A percentile compares a stretch with the other conserved stretches of the same genome.
Conservation (phyloP, 2,888 invertebrate genomes). For the Heterodera filipjevi region DNA sequence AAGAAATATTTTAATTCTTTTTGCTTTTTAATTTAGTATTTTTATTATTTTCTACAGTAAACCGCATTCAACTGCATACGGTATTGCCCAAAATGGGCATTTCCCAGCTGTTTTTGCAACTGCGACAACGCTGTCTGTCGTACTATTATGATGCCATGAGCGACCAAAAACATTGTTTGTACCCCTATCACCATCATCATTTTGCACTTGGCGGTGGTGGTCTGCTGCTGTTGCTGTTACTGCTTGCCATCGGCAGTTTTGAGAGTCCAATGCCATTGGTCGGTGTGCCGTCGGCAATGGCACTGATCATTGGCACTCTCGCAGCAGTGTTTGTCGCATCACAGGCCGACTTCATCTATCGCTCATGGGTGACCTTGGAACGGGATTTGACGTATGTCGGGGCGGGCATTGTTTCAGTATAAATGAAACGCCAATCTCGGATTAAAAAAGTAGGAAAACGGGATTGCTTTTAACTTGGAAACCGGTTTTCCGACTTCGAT, state of each 20-base stretch:
- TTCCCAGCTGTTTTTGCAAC: background rate
- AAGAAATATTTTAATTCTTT: no score
- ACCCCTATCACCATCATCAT: background rate
- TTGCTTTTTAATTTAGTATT: no score
- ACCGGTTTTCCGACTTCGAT: no score
- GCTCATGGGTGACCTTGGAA: slow-evolving; percentile 61
- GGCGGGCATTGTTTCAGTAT: slow-evolving; percentile 7
- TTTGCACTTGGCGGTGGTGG: background rate
- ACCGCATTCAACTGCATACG: no score
- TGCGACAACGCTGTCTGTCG: background rate
- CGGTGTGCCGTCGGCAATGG: background rate
- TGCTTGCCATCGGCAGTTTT: no score
- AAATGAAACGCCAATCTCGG: background rate
- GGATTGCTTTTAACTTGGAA: background rate
- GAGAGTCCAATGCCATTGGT: background rate
- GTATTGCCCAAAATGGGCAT: slow-evolving; percentile 1
- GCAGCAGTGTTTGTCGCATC: background rate
- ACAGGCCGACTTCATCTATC: slow-evolving; percentile 56
- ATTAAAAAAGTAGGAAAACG: background rate
- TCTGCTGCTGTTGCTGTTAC: background rate
- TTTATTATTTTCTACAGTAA: background rate
- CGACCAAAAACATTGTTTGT: background rate
- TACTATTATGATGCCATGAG: background rate
- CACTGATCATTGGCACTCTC: background rate
- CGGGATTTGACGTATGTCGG: slow-evolving; percentile 59